These are phyloP conservation scores for Unio delphinus DNA, from an alignment of 2,888 invertebrate species.

Conservation along the genomic window DNA sequence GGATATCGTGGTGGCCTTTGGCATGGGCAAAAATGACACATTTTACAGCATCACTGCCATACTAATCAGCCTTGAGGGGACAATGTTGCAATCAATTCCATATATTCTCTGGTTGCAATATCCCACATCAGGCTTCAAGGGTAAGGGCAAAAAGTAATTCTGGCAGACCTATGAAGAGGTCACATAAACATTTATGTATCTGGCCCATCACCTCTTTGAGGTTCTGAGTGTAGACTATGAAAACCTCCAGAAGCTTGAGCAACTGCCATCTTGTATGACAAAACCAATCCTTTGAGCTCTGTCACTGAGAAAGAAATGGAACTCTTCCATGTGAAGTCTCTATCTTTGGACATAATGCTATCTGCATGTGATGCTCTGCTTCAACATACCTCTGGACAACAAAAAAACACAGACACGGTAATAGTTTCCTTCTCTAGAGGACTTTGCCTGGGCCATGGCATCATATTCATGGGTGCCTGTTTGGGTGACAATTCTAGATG, in stretches of 20 bases:
- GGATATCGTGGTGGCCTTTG: conserved; percentile 4
- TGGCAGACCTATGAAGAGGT: conserved; percentile 8
- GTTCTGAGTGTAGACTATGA: neutral
- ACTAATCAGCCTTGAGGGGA: neutral
- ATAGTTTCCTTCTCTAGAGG: neutral
- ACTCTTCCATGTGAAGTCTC: neutral
- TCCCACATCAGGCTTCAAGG: neutral
- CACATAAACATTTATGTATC: conserved; percentile 1
- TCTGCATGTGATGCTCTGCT: neutral
- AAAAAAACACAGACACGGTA: neutral
- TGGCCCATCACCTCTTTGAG: neutral
- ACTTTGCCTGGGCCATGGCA: neutral
- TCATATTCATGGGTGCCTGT: neutral
- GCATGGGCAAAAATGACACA: conserved; percentile 7
- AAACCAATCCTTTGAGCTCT: neutral
- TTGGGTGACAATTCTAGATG: neutral
- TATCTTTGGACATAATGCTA: neutral
- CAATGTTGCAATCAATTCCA: neutral
- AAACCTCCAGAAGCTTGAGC: neutral
- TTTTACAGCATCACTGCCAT: conserved; percentile 5
- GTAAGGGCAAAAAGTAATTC: neutral
- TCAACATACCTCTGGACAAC: neutral
- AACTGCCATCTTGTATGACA: neutral
- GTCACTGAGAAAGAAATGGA: neutral
- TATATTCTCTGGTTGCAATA: neutral